Evolutionary conservation across 2,113 vertebrate species (phyloP), one percentile per base, ranked within the genome.

Genomic region (Martes martes): DNA sequence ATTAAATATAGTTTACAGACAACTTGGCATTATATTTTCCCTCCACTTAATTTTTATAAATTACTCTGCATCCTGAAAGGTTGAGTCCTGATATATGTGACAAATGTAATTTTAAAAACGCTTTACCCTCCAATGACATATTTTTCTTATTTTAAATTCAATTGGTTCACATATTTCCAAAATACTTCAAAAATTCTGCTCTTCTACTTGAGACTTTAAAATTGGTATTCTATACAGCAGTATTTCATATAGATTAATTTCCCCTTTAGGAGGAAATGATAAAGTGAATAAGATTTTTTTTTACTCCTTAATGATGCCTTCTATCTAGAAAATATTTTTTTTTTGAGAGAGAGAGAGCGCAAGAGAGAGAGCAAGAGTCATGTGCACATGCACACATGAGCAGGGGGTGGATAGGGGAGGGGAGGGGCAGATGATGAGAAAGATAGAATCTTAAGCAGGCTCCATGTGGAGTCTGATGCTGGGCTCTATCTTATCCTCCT

Each of bases 101-200:
- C 11, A 80, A 74, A 79, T 26, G 36, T 33, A 86, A 89, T 80
- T 71, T 52, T 73, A 92, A 89, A 94, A 95, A 23, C 2, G 0
- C 7, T 19, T 92, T 88, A 55, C 9, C 24, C 7, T 33, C 3
- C 39, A 89, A 71, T 33, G 36, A 85, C 7, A 57, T 67, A 2
- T 10, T 83, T 96, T 95, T 88, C 26, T 59, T n/a, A 45, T 84
- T 93, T 95, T 78, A 81, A 94, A 55, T 93, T 84, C 18, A 76
- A n/a, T 31, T 85, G 59, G 36, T 50, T 79, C 94, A 92, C 2
- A 45, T 65, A 50, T 36, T 71, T 69, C 47, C 42, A 84, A 7
- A 81, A 57, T 81, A 83, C n/a, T 81, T 86, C 59, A 69, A 80
- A 80, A 79, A 67, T 88, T 50, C 33, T 92, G 13, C 14, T 85